phyloP scores from a whole-genome alignment of 2,797 vertebrate genomes.

The Siniperca undulata region DNA sequence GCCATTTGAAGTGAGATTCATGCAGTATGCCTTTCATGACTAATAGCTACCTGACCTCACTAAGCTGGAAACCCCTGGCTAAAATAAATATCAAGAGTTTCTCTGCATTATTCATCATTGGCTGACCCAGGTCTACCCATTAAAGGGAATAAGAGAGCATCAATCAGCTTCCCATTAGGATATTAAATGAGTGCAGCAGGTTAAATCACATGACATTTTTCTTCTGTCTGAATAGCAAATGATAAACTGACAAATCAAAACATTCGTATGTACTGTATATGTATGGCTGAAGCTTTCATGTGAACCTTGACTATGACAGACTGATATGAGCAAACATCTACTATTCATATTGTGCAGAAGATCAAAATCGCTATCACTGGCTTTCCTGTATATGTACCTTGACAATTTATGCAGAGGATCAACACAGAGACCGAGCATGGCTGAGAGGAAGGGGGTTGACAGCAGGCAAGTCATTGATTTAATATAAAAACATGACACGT shows the following conservation, averaged over 20 bases:
- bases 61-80: conserved; percentile 31
- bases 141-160: conserved; percentile 42
- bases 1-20: conserved; percentile 5
- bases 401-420: conserved; percentile 9
- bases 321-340: conserved; percentile 8
- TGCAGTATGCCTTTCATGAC: conserved; percentile 6
- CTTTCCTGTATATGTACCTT: not conserved
- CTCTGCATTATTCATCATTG: conserved; percentile 66
- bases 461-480: conserved; percentile 26
- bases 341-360: not conserved
- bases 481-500: conserved; percentile 52
- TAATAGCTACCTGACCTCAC: conserved; percentile 41
- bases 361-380: not conserved
- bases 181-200: conserved; percentile 48
- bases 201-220: conserved; percentile 44
- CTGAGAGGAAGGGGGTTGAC: not conserved
- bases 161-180: conserved; percentile 41
- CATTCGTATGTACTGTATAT: conserved; percentile 19
- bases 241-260: conserved; percentile 28
- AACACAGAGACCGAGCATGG: not conserved
- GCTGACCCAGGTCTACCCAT: conserved; percentile 41
- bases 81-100: conserved; percentile 48
- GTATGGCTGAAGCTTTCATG: conserved; percentile 3
- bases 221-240: conserved; percentile 43
- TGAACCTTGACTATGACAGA: conserved; percentile 2